Base-by-base conservation (phyloP, 2,113 vertebrate species). In the Oncorhynchus mykiss region DNA sequence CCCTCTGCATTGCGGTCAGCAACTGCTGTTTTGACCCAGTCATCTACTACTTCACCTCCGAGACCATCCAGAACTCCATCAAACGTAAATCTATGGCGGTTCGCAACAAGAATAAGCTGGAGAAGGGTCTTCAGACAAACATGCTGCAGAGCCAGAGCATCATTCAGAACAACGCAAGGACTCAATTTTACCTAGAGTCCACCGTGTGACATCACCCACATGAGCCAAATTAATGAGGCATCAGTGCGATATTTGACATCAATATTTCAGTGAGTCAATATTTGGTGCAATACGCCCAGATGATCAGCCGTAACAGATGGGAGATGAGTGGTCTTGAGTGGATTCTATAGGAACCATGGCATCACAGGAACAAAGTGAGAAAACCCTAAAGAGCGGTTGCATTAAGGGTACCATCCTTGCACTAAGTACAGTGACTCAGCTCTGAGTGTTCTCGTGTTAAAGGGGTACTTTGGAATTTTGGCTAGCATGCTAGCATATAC, bases 1-100 rank as follows among this genome's bases (percentile, higher is more conserved):
- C 98, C 2, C 91, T 99, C 27, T 99, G 98, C 91, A 96, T 99
- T 0, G 97, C 98, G 0, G 96, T 97, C 49, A 95, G 96, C 72
- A 99, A 99, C 93, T 99, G 98, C 78, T 99, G 96, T 74, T 98
- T 99, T 74, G 98, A 99, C 75, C 98, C 98, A 62, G 95, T 99
- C 25, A 90, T 99, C 81, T 99, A 99, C 79, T 99, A 99, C 80
- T 99, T 99, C 78, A 99, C 97, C 2, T 99, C 98, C 0, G 97
- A 98, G 60, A 98, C 96, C 4, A 97, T 99, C 81, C 96, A 99
- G 85, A 98, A 98, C 77, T 99, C 97, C 1, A 96, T 99, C 45
- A 97, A 96, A 90, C 94, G 94, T 80, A 96, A 95, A 88, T 96
- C 89, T 13, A 92, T 93, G 79, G 77, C 74, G 18, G 70, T 66